Conservation (phyloP, 2,888 invertebrate genomes). For the Thymelicus lineola region DNA sequence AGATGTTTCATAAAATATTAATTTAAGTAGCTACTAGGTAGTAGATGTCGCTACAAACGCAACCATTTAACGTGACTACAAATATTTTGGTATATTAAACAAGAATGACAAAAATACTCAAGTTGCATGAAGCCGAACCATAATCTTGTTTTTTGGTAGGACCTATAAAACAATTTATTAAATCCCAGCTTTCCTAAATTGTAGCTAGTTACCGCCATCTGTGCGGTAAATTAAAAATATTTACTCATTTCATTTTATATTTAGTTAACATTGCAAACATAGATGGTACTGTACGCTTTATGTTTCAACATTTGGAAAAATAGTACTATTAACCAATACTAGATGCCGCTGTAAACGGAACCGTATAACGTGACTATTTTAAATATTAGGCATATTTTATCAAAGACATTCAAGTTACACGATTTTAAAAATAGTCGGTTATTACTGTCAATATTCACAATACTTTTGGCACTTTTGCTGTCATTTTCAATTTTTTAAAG, state of each 20-base stretch:
- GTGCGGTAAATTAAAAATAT: background rate
- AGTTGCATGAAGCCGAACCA: too few species aligned
- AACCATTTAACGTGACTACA: too few species aligned
- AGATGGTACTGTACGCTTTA: background rate
- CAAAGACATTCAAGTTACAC: background rate
- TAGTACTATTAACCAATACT: background rate
- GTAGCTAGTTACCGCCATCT: slow-evolving; percentile 10
- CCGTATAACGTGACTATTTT: slow-evolving; percentile 12
- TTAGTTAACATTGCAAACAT: background rate
- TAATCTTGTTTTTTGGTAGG: too few species aligned
- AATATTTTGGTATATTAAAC: too few species aligned
- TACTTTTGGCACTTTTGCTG: background rate
- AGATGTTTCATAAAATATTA: too few species aligned
- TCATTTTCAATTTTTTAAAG: background rate
- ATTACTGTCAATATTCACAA: background rate
- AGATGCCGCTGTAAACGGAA: slow-evolving; percentile 25
- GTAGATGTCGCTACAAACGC: too few species aligned
- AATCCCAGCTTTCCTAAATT: too few species aligned
- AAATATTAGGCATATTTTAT: background rate
- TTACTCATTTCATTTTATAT: background rate
- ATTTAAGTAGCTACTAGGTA: too few species aligned
- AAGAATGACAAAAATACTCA: too few species aligned
- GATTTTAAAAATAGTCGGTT: slow-evolving; percentile 3
- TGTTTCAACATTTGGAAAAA: background rate
- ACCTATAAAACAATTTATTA: too few species aligned